These are phyloP conservation scores for Phymanthus crucifer DNA, from an alignment of 92 coral and sea anemone species.

Conservation along the genomic window DNA sequence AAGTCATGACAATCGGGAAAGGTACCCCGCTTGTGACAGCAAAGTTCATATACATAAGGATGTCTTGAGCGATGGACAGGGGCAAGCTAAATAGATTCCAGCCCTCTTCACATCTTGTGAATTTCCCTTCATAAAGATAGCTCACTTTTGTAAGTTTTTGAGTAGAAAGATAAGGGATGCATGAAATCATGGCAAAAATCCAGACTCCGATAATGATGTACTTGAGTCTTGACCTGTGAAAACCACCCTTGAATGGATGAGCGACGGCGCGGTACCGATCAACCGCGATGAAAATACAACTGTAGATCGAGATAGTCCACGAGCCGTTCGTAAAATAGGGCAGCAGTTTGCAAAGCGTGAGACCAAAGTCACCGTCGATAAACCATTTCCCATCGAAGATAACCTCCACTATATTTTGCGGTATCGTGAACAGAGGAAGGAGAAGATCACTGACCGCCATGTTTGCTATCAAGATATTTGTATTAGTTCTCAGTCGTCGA, in stretches of 20 bases:
- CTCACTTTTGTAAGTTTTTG: too few relatives aligned
- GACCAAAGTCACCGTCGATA: neutral
- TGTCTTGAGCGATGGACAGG: too few relatives aligned
- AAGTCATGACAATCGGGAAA: too few relatives aligned
- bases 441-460: neutral
- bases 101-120: too few relatives aligned
- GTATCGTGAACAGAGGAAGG: too few relatives aligned
- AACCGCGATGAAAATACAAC: conserved; percentile 4
- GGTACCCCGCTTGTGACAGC: too few relatives aligned
- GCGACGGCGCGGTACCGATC: conserved; percentile 9
- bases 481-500: conserved; percentile 48
- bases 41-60: too few relatives aligned
- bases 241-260: conserved; percentile 12
- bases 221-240: conserved; percentile 1
- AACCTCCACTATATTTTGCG: too few relatives aligned
- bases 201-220: conserved; percentile 12
- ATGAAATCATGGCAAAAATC: neutral
- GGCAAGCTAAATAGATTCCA: too few relatives aligned
- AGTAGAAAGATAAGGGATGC: too few relatives aligned
- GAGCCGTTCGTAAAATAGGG: too few relatives aligned
- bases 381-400: neutral
- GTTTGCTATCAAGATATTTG: neutral
- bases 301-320: conserved; percentile 6
- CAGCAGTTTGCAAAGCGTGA: neutral
- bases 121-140: too few relatives aligned